Evolutionary conservation across 2,113 vertebrate genomes (phyloP).

Genomic region (Rhinopomastus cyanomelas): DNA sequence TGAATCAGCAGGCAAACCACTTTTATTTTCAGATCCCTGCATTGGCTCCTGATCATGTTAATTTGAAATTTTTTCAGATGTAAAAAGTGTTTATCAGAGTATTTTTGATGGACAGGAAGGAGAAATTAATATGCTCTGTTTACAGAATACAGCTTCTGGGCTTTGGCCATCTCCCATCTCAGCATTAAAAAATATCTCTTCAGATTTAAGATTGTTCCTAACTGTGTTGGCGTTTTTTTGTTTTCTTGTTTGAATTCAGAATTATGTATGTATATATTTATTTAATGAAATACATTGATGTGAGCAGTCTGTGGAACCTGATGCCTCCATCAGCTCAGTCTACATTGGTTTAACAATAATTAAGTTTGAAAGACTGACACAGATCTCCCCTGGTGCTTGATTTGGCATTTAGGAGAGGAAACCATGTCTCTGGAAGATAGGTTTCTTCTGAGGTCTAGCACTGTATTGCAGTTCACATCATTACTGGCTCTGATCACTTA

Average conservation of each 20-base stretch:
- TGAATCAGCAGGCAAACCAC: not conserved
- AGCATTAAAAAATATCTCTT: not conserved
- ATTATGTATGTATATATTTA: not conserved
- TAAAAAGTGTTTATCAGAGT: not conserved
- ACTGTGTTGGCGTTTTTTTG: not conserved
- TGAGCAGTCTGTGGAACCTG: not conserved
- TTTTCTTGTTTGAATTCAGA: not conserved
- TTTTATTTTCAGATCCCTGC: not conserved
- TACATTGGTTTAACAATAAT: not conserved
- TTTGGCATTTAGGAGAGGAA: not conserved
- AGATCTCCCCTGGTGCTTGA: not conserved
- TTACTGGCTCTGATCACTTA: not conserved
- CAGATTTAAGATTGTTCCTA: not conserved
- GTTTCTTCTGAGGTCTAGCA: not conserved
- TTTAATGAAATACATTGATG: not conserved
- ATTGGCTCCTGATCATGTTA: not conserved
- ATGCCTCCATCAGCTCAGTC: not conserved
- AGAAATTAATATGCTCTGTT: not conserved
- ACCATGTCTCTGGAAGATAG: not conserved
- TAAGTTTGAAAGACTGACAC: not conserved
- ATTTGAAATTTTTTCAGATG: not conserved
- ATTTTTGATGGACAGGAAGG: not conserved
- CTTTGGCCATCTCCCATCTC: not conserved
- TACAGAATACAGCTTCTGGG: not conserved
- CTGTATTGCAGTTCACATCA: not conserved